phyloP scores from a whole-genome alignment of 2,113 vertebrate species.

The Pterophyllum scalare region DNA sequence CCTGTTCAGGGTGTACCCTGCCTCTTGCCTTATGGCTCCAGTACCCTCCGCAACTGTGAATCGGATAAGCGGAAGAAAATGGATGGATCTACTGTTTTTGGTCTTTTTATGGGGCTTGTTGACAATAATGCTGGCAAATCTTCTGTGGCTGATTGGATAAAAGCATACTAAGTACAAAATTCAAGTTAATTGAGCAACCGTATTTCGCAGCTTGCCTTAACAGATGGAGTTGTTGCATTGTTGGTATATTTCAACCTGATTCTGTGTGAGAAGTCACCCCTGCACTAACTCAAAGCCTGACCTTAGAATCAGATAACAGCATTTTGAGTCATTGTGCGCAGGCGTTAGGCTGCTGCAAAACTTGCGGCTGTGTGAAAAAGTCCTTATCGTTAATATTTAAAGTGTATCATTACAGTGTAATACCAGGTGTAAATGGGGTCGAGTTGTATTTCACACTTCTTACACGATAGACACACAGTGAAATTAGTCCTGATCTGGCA shows the following conservation, averaged over 20 bases:
- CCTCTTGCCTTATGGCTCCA: too few species aligned
- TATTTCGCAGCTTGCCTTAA: not conserved
- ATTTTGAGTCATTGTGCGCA: not conserved
- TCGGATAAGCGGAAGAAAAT: too few species aligned
- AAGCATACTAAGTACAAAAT: not conserved
- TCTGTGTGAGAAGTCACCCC: not conserved
- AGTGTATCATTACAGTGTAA: not conserved
- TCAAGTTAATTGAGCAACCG: not conserved
- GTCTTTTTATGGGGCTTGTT: not conserved
- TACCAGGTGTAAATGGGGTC: slow-evolving; percentile 14
- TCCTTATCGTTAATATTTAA: not conserved
- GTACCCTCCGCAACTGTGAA: too few species aligned
- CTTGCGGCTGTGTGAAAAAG: not conserved
- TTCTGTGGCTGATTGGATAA: not conserved
- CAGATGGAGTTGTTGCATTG: not conserved
- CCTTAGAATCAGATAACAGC: not conserved
- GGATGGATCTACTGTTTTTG: not conserved
- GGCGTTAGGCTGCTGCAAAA: not conserved
- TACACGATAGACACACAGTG: not conserved
- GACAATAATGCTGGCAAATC: not conserved
- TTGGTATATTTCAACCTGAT: not conserved
- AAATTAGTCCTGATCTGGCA: slow-evolving; percentile 1
- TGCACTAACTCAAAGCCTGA: not conserved
- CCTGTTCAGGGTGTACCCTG: too few species aligned
- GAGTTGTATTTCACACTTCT: not conserved